Conservation (phyloP, 2,888 invertebrate genomes). For the Watsonalla cultraria region DNA sequence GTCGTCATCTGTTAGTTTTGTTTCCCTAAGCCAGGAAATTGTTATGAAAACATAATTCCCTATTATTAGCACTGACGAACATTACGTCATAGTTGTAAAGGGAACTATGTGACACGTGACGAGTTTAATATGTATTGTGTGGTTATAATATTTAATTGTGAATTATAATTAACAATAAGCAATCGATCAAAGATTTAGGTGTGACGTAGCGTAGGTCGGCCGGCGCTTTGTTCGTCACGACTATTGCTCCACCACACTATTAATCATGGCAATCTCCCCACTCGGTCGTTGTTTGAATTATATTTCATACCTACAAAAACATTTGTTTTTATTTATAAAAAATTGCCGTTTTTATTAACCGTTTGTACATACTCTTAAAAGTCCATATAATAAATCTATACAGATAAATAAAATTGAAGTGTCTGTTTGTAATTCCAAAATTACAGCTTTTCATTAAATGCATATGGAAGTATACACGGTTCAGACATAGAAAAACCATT, state of each 20-base stretch:
- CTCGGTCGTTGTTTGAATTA: conserved; percentile 2
- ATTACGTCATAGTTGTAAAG: conserved; percentile 24
- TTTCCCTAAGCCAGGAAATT: conserved; percentile 38
- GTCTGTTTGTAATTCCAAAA: too few relatives aligned
- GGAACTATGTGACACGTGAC: conserved; percentile 14
- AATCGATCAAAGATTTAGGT: conserved; percentile 5
- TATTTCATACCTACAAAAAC: conserved; percentile 9
- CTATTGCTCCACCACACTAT: conserved; percentile 18
- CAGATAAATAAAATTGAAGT: too few relatives aligned
- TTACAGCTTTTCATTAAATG: too few relatives aligned
- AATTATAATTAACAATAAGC: not conserved
- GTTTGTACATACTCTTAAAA: too few relatives aligned
- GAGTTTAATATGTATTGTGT: conserved; percentile 1
- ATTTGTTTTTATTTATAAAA: conserved; percentile 22
- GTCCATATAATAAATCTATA: too few relatives aligned
- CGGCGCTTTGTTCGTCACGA: conserved; percentile 22
- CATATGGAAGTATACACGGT: too few relatives aligned
- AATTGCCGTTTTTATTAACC: not conserved
- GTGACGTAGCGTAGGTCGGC: conserved; percentile 4
- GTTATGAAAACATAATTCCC: conserved; percentile 38
- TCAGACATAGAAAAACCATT: too few relatives aligned
- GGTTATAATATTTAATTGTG: not conserved
- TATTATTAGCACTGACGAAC: conserved; percentile 25
- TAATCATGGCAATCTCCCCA: conserved; percentile 22
- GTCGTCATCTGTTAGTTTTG: conserved; percentile 24